Percentiles rank a stretch among this genome's conserved stretches.
Evolutionary conservation across 2,113 vertebrate genomes (phyloP).

Genomic region (Laterallus jamaicensis): DNA sequence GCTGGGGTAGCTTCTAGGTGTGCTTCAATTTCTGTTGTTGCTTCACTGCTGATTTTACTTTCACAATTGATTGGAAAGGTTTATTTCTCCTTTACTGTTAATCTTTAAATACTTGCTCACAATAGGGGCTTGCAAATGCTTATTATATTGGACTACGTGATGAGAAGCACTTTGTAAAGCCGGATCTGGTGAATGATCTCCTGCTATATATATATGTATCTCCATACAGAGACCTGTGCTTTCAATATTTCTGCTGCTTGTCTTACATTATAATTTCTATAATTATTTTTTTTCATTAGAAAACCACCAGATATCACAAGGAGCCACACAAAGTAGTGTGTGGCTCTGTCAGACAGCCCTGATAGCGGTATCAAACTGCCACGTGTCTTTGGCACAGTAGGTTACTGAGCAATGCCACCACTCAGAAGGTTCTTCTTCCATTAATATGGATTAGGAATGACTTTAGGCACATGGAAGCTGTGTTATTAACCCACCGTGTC

Average conservation of each 20-base stretch:
- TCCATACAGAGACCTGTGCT: not conserved
- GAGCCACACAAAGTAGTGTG: not conserved
- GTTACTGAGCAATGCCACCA: not conserved
- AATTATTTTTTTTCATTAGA: not conserved
- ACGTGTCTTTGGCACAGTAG: not conserved
- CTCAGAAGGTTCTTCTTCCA: not conserved
- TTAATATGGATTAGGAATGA: not conserved
- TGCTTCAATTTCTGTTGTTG: constrained; percentile 18
- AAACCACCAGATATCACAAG: not conserved
- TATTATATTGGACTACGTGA: not conserved
- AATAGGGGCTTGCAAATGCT: not conserved
- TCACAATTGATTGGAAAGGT: constrained; percentile 10
- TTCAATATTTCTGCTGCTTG: not conserved
- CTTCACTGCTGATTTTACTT: constrained; percentile 31
- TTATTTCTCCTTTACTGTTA: constrained; percentile 29
- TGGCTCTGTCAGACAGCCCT: not conserved
- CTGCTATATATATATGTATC: not conserved
- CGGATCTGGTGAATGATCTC: not conserved
- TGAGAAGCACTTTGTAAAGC: not conserved
- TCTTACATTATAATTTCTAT: not conserved
- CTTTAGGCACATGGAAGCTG: not conserved
- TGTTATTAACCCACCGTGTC: not conserved
- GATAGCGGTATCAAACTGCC: not conserved
- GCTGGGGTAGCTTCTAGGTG: constrained; percentile 11
- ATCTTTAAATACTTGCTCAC: constrained; percentile 1